Evolutionary conservation across 2,888 invertebrate species (phyloP).

Genomic region (Rosalia funebris): DNA sequence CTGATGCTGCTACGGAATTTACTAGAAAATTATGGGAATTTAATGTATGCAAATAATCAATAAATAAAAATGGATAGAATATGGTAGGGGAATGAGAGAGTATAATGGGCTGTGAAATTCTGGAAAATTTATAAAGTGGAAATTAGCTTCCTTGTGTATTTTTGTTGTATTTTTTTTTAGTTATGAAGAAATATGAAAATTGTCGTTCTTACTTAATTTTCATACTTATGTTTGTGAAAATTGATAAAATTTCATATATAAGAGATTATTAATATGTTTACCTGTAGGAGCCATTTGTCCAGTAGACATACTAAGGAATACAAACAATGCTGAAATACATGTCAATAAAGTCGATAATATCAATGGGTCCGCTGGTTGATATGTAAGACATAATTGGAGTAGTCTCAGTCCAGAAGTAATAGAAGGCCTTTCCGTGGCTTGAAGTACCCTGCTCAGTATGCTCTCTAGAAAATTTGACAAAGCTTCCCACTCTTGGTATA

Average conservation of each 20-base stretch:
- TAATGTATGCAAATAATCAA: too few species aligned
- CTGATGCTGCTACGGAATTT: slow-evolving; percentile 72
- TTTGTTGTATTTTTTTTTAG: neutral
- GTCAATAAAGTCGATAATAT: slow-evolving; percentile 87
- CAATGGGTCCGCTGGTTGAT: slow-evolving; percentile 81
- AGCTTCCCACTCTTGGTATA: slow-evolving; percentile 88
- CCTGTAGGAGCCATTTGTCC: slow-evolving; percentile 74
- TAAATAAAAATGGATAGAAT: too few species aligned
- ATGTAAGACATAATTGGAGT: slow-evolving; percentile 80
- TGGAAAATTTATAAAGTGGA: too few species aligned
- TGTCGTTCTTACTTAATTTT: too few species aligned
- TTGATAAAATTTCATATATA: neutral
- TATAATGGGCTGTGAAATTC: too few species aligned
- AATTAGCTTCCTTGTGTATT: neutral
- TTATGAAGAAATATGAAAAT: too few species aligned
- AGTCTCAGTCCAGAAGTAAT: slow-evolving; percentile 80
- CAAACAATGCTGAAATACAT: slow-evolving; percentile 90
- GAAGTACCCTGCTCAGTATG: slow-evolving; percentile 81
- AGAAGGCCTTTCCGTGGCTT: slow-evolving; percentile 78
- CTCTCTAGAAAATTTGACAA: slow-evolving; percentile 81
- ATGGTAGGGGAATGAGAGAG: too few species aligned
- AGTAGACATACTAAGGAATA: slow-evolving; percentile 88
- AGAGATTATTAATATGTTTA: slow-evolving; percentile 36
- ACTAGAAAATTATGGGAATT: slow-evolving; percentile 48
- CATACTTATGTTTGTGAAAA: too few species aligned